These are phyloP conservation scores for Coenonympha arcania DNA, from an alignment of 2,888 invertebrate species.

Conservation along the genomic window DNA sequence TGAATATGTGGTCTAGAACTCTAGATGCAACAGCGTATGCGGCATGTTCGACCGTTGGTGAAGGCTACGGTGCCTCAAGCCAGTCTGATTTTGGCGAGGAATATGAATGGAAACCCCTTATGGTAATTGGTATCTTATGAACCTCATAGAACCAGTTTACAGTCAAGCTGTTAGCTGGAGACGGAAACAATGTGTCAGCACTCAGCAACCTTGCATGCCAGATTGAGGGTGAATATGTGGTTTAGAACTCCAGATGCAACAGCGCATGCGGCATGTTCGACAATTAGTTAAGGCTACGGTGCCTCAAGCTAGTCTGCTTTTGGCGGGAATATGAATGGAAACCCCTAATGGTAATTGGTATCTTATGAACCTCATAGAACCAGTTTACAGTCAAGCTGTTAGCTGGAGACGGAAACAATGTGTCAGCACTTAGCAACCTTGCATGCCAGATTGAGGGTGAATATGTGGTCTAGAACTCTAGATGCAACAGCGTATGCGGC, in stretches of 20 bases:
- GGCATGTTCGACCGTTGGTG: too few relatives aligned
- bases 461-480: neutral
- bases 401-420: slow-evolving; percentile 9
- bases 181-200: slow-evolving; percentile 12
- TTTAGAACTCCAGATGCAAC: neutral
- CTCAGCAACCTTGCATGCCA: neutral
- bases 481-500: neutral
- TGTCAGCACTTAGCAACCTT: neutral
- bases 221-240: neutral
- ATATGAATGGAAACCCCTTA: too few relatives aligned
- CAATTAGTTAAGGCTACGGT: too few relatives aligned
- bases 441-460: neutral
- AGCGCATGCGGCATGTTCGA: neutral
- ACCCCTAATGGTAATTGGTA: too few relatives aligned
- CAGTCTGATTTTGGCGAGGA: too few relatives aligned
- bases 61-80: too few relatives aligned
- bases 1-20: neutral
- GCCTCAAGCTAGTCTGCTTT: too few relatives aligned
- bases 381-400: too few relatives aligned
- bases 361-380: too few relatives aligned
- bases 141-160: too few relatives aligned
- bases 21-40: neutral
- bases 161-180: slow-evolving; percentile 1
- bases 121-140: too few relatives aligned
- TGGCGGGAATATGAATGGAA: too few relatives aligned